Evolutionary conservation across 1,140 invertebrate genomes (phyloP), one percentile per base, ranked within the genome.

Genomic region (Bombus confusus): DNA sequence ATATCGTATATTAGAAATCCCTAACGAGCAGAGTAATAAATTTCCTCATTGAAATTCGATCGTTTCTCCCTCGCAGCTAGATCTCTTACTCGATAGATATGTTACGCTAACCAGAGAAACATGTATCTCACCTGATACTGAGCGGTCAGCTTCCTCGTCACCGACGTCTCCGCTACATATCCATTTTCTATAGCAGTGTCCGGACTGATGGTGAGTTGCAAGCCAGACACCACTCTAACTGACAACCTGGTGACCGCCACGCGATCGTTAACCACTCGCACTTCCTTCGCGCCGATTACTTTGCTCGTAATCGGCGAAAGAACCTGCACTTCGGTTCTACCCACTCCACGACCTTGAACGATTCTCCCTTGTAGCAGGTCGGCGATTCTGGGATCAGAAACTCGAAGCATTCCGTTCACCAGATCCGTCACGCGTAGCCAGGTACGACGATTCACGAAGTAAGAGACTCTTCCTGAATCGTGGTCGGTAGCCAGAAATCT

Each of bases 271-370:
- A 97, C 97, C 28, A 99, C 98, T 2, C 98, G 96, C 15, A 99
- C 97, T 95, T 99, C 98, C 83, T 97, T 97, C 0, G 98, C 97
- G 37, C 98, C 99, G 90, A 99, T 97, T 1, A 99, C 98, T 34
- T 98, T 96, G 3, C 98, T 98, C 8, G 98, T 98, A 47, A 99
- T 98, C 1, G 98, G 98, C 0, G 98, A 99, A 28, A 99, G 92
- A 18, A 98, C 97, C 96, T 99, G 98, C 1, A 99, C 97, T 95
- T 99, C 98, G 3, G 98, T 99, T 34, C 98, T 95, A 6, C 99
- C 99, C 73, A 98, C 97, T 10, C 97, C 97, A n/a, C 97, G 96
- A 13, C 99, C 98, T 93, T 98, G 97, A 37, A 99, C 96, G 18
- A 98, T 97, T 37, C 97, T 96, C 2, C 98, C 97, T 83, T 98